Percentiles rank a stretch among this genome's conserved stretches.
phyloP scores from a whole-genome alignment of 2,888 invertebrate species.

The Drosophila hamatofila region DNA sequence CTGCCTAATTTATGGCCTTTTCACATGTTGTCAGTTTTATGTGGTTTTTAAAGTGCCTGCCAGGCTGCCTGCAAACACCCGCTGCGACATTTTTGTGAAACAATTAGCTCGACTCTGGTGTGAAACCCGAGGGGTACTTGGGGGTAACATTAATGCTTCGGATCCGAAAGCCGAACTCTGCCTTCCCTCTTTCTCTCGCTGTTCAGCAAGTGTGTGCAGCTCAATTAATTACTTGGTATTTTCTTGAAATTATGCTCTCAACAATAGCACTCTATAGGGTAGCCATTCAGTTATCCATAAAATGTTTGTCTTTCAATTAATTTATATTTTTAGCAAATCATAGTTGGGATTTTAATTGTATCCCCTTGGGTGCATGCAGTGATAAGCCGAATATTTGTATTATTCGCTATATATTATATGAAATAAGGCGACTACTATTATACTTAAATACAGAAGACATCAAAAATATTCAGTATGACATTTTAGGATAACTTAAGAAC shows the following conservation, averaged over 20 bases:
- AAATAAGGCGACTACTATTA: neutral
- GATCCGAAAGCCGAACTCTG: conserved; percentile 50
- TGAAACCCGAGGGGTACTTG: conserved; percentile 40
- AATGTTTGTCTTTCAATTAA: conserved; percentile 19
- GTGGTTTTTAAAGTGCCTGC: conserved; percentile 74
- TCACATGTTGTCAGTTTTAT: conserved; percentile 83
- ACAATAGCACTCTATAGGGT: conserved; percentile 46
- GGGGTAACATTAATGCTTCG: conserved; percentile 62
- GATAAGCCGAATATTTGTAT: conserved; percentile 20
- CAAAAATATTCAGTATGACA: neutral
- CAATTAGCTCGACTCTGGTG: conserved; percentile 60
- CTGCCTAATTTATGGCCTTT: conserved; percentile 77
- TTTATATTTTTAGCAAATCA: conserved; percentile 46
- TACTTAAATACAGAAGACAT: neutral
- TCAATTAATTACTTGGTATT: conserved; percentile 57
- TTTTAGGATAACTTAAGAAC: neutral
- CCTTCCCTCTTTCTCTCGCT: neutral
- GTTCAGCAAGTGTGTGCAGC: conserved; percentile 33
- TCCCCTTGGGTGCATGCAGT: conserved; percentile 23
- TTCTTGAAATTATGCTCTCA: conserved; percentile 67
- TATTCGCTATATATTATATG: neutral
- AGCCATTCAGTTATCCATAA: neutral
- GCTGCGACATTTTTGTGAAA: conserved; percentile 72
- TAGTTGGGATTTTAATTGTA: conserved; percentile 2
- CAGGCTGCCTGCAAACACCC: conserved; percentile 56